Base-by-base conservation (phyloP, 2,797 vertebrate genomes). In the Delichon dasypus region DNA sequence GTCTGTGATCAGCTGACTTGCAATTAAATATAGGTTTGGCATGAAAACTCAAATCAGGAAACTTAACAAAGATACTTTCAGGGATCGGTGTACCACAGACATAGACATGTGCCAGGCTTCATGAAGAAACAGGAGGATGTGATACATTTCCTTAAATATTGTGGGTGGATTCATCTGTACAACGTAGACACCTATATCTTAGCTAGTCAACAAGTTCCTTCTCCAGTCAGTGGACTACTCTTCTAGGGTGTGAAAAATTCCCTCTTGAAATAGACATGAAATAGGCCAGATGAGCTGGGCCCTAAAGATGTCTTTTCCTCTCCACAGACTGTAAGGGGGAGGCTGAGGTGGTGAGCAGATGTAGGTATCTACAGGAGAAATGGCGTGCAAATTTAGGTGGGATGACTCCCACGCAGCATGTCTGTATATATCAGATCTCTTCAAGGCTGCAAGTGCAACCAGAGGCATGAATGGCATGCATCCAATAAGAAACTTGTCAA, bases 261-360 rank as follows among this genome's bases (percentile, higher is more conserved):
- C 36, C 40, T 93, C 90, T 90, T 91, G 55, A 94, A 94, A 96
- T 86, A 94, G 83, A 70, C 38, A 44, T 79, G 67, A 95, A 95
- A 85, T 30, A 91, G 74, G 44, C 44, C 83, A 91, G 85, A 92
- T 90, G 75, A 93, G 61, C 47, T 34, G 61, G 81, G 77, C 34
- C 38, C 88, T 73, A 79, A 84, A 94, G 87, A 89, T 0, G 1
- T 90, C 66, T 85, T 36, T 75, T 95, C 26, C 29, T 58, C 44
- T 62, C 47, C 44, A 62, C 74, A 1, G 3, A 67, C 71, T 87
- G 23, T 73, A 85, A 55, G 93, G 36, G 77, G 23, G 64, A 94
- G 71, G 88, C 67, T 90, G 86, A 92, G 55, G 88, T 92, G 93
- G 62, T 77, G 55, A 95, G 75, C 90, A 90, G 85, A 88, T 90